A percentile compares a stretch with the other conserved stretches of the same genome.
Evolutionary conservation across 1,140 invertebrate species (phyloP).

Genomic region (Trichonephila clavipes): DNA sequence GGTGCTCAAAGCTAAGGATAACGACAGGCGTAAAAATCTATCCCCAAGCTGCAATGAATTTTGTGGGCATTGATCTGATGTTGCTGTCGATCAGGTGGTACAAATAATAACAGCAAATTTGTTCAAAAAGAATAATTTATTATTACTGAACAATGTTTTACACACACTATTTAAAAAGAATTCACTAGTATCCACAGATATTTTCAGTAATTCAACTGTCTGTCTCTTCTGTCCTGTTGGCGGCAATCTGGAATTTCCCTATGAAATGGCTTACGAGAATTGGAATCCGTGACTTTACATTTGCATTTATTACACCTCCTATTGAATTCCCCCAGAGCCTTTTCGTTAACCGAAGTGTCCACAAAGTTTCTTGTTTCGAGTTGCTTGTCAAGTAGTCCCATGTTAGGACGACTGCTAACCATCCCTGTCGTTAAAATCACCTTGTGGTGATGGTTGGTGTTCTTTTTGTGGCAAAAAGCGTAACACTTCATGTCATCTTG

Average conservation of each 20-base stretch:
- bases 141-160: too few relatives aligned
- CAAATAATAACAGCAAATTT: too few relatives aligned
- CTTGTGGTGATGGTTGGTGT: not conserved
- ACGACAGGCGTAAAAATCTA: too few relatives aligned
- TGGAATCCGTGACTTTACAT: not conserved
- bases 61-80: too few relatives aligned
- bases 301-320: not conserved
- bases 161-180: too few relatives aligned
- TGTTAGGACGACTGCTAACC: not conserved
- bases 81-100: too few relatives aligned
- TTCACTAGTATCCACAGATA: too few relatives aligned
- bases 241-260: not conserved
- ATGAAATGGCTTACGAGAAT: not conserved
- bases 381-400: not conserved
- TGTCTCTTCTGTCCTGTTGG: not conserved
- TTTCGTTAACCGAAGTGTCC: not conserved
- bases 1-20: too few relatives aligned
- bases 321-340: not conserved
- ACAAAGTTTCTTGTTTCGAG: not conserved
- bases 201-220: too few relatives aligned
- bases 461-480: not conserved
- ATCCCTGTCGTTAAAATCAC: not conserved
- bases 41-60: too few relatives aligned
- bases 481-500: not conserved
- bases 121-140: too few relatives aligned